phyloP scores from a whole-genome alignment of 2,888 invertebrate species.

The Saturnia pavonia region DNA sequence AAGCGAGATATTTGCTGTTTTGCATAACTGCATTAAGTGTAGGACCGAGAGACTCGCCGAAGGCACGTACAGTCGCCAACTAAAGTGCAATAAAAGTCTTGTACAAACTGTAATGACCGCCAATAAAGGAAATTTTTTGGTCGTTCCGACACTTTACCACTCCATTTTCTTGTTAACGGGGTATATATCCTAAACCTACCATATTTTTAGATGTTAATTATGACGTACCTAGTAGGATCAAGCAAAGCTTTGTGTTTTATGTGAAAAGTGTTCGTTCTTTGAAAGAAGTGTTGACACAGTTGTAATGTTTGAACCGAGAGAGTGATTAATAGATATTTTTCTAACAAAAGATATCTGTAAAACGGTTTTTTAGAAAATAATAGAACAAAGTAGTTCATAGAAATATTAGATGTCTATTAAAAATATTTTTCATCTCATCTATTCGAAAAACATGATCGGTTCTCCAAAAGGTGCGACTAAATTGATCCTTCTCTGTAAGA shows the following conservation, averaged over 20 bases:
- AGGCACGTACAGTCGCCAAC: constrained; percentile 55
- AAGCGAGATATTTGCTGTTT: constrained; percentile 60
- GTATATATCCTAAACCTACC: constrained; percentile 20
- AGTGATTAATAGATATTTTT: constrained; percentile 1
- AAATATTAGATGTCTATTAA: background rate
- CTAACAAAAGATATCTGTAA: background rate
- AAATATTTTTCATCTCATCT: background rate
- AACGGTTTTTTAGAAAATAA: background rate
- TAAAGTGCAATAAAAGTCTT: constrained; percentile 55
- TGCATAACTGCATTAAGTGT: constrained; percentile 67
- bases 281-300: background rate
- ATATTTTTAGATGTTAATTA: background rate
- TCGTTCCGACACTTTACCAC: constrained; percentile 38
- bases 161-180: constrained; percentile 35
- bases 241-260: background rate
- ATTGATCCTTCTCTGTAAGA: background rate
- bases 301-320: background rate
- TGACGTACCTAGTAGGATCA: background rate
- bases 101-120: constrained; percentile 46
- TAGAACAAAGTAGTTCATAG: background rate
- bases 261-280: background rate
- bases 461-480: background rate
- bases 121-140: constrained; percentile 45
- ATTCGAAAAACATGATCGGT: background rate
- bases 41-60: constrained; percentile 46